Evolutionary conservation across 2,113 vertebrate genomes (phyloP).

Genomic region (Gnathonemus longibarbis): DNA sequence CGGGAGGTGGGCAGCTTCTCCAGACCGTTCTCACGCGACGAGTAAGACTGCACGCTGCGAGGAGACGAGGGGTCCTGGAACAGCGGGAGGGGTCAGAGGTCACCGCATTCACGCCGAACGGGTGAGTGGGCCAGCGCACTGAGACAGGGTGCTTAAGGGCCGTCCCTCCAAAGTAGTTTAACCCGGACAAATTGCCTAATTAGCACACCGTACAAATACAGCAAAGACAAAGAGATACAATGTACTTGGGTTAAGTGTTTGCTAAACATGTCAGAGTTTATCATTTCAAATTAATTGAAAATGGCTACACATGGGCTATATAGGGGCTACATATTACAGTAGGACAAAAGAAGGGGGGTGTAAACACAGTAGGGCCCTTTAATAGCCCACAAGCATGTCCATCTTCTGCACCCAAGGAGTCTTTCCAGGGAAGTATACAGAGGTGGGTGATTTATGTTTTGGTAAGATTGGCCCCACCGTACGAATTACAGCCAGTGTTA

Average conservation of each 20-base stretch:
- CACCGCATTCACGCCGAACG: neutral
- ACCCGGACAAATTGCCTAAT: neutral
- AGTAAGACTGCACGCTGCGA: slow-evolving; percentile 79
- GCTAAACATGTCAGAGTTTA: neutral
- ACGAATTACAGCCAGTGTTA: neutral
- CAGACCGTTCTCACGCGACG: slow-evolving; percentile 75
- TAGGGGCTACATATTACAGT: neutral
- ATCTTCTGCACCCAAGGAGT: neutral
- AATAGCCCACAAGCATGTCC: neutral
- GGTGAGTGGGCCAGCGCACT: neutral
- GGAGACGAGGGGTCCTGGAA: slow-evolving; percentile 79
- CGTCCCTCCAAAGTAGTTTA: neutral
- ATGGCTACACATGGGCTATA: neutral
- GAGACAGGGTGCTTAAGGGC: neutral
- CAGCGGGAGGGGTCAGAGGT: neutral
- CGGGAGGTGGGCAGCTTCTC: slow-evolving; percentile 67
- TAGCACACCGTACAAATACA: neutral
- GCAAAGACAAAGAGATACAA: neutral
- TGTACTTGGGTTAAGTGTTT: neutral
- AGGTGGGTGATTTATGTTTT: neutral
- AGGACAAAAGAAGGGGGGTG: neutral
- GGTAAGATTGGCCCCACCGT: neutral
- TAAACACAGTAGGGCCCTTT: neutral
- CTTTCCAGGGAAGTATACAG: neutral
- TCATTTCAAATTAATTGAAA: neutral